Evolutionary conservation across 2,888 invertebrate genomes (phyloP).

Genomic region (Drosophila stalkeri): DNA sequence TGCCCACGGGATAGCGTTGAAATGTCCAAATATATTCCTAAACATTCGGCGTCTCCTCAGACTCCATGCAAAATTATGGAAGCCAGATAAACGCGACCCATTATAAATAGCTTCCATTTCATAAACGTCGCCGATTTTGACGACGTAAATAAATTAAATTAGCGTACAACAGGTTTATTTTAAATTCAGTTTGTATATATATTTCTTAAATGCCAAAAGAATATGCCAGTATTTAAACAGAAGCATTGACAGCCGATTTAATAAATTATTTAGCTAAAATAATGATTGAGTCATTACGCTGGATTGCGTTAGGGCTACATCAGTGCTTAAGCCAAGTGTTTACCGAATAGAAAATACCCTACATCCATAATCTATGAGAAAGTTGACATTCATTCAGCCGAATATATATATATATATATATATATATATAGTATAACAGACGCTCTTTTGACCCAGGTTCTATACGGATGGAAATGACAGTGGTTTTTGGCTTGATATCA

Average conservation of each 20-base stretch:
- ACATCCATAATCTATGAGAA: background rate
- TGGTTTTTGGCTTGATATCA: constrained; percentile 42
- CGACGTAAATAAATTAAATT: background rate
- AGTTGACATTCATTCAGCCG: no score
- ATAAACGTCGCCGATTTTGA: background rate
- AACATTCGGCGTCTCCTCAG: constrained; percentile 27
- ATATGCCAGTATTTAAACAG: background rate
- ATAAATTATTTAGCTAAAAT: background rate
- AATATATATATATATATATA: no score
- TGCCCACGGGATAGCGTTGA: constrained; percentile 23
- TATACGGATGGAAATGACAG: background rate
- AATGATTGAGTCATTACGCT: background rate
- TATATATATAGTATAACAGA: no score
- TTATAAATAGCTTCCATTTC: constrained; percentile 26
- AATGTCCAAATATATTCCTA: constrained; percentile 40
- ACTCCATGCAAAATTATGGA: constrained; percentile 37
- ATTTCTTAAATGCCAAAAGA: background rate
- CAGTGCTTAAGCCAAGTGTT: no score
- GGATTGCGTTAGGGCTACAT: background rate
- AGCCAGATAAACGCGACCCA: constrained; percentile 9
- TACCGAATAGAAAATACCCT: background rate
- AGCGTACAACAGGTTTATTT: constrained; percentile 5
- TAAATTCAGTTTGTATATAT: background rate
- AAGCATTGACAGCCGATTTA: background rate
- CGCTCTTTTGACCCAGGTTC: constrained; percentile 21